Conservation (phyloP, 1,140 invertebrate species). For the Zaprionus nigranus region DNA sequence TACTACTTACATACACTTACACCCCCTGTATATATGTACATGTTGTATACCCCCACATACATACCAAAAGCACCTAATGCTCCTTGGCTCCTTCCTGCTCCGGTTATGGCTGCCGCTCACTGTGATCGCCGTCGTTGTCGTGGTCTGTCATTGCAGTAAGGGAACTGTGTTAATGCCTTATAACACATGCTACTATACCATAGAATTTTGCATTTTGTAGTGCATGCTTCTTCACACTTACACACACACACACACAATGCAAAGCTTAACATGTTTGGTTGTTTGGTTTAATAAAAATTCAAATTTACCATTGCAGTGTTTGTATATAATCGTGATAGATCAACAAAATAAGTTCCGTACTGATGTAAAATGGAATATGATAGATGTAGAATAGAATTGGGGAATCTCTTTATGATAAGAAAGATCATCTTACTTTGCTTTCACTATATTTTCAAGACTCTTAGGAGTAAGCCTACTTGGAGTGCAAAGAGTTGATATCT, state of each 20-base stretch:
- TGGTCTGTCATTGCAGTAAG: constrained; percentile 27
- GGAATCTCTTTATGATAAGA: neutral
- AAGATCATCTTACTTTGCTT: neutral
- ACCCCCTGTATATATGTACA: constrained; percentile 10
- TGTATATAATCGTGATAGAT: neutral
- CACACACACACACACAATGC: too few relatives aligned
- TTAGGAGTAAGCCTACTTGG: too few relatives aligned
- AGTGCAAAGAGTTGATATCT: too few relatives aligned
- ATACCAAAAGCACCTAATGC: constrained; percentile 1
- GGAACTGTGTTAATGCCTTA: constrained; percentile 15
- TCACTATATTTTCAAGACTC: neutral
- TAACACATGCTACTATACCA: neutral
- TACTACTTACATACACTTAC: constrained; percentile 2
- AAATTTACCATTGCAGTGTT: neutral
- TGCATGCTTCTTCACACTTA: neutral
- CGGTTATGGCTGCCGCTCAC: neutral
- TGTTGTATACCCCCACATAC: neutral
- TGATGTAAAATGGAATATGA: too few relatives aligned
- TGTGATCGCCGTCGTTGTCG: neutral
- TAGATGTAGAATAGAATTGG: neutral
- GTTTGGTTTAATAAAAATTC: neutral
- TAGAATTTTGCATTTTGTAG: neutral
- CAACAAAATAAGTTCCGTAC: too few relatives aligned
- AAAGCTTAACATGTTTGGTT: neutral
- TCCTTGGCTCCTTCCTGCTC: neutral